Evolutionary conservation across 2,113 vertebrate genomes (phyloP), one percentile per base, ranked within the genome.

Genomic region (Channa maculata): DNA sequence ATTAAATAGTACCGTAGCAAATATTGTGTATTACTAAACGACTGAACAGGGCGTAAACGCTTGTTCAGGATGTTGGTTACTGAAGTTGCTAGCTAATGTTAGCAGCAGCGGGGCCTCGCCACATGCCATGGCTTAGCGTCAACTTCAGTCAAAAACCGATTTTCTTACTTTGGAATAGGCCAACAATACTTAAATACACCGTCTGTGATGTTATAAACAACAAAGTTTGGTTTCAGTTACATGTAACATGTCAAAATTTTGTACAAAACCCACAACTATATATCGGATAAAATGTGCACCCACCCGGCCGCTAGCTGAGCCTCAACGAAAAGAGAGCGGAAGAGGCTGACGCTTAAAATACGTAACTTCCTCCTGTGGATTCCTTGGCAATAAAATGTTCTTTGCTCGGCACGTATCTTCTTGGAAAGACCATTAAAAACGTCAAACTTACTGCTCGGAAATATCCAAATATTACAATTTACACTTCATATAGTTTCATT

Each of bases 301-400:
- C 84, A 93, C 92, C 92, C 87, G 82, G 82, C 84, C 67, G 39
- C 7, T 69, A 81, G 87, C 89, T 77, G 75, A 88, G 82, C 90
- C 88, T 85, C 86, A 71, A 78, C 85, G 86, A 91, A 93, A 92
- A 93, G 93, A 90, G 90, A 51, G 39, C 75, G 89, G 55, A 79
- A 69, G 9, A 67, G 7, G 73, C 5, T 38, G 62, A 9, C 46
- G 45, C 11, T 11, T 24, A 2, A 1, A 2, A 0, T 6, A 85
- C 88, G 83, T 92, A 88, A 93, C 77, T 83, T 94, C 92, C 91
- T 6, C 0, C 39, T 1, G 3, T 0, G 3, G 0, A 6, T 15
- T 41, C 11, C 12, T 48, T 46, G 3, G 13, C 1, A 61, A 83
- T 79, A 63, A 75, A 82, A 62, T 10, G 49, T 52, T 34, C 24